Evolutionary conservation across 23 tunicate species (phyloP).

Genomic region (Halocynthia aurantium): DNA sequence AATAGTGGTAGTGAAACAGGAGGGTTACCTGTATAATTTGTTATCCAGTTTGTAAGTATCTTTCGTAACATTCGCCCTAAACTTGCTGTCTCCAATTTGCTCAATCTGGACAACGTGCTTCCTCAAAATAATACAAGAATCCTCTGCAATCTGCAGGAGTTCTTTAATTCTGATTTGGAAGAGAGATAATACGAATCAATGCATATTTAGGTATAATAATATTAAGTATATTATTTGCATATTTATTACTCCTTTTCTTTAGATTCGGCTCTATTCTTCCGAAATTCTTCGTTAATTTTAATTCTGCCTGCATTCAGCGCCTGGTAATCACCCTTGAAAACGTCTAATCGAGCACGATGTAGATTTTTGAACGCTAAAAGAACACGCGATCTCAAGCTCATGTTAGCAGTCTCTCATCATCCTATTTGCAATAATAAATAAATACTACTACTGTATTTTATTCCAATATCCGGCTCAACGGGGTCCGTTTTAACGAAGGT

Average conservation of each 20-base stretch:
- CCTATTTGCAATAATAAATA: too few species aligned
- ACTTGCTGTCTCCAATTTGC: slow-evolving; percentile 28
- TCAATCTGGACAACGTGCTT: slow-evolving; percentile 84
- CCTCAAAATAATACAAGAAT: slow-evolving; percentile 54
- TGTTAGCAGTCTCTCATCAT: not conserved
- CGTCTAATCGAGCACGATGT: slow-evolving; percentile 68
- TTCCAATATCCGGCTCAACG: too few species aligned
- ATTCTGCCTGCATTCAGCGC: slow-evolving; percentile 51
- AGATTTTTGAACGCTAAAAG: slow-evolving; percentile 66
- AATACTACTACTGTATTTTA: too few species aligned
- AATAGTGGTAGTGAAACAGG: not conserved
- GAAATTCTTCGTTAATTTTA: slow-evolving; percentile 67
- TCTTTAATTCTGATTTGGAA: slow-evolving; percentile 32
- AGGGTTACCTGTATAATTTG: slow-evolving; percentile 20
- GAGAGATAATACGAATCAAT: too few species aligned
- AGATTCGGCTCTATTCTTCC: slow-evolving; percentile 28
- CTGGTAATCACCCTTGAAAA: slow-evolving; percentile 45
- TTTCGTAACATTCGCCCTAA: slow-evolving; percentile 58
- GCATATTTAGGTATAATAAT: too few species aligned
- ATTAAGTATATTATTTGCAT: too few species aligned
- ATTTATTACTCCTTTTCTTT: too few species aligned
- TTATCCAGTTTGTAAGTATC: slow-evolving; percentile 64
- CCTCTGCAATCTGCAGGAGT: slow-evolving; percentile 52
- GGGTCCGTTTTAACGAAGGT: too few species aligned
- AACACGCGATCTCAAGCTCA: slow-evolving; percentile 31